Conservation (phyloP, 2,888 invertebrate species). For the Tortrix viridana region DNA sequence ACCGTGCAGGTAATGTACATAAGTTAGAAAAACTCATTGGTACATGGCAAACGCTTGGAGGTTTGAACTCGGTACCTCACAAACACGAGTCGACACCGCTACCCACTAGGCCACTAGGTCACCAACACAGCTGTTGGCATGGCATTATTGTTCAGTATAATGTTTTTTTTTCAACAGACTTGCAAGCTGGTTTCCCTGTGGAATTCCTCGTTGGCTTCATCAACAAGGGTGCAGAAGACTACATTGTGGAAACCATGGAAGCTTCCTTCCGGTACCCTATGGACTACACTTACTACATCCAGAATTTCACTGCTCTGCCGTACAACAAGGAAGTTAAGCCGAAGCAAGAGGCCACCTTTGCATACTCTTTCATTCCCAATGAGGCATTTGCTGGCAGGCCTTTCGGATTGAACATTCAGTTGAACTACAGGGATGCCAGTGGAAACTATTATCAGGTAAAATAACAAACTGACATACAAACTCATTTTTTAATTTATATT, state of each 20-base stretch:
- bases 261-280: constrained; percentile 99
- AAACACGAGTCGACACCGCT: too few relatives aligned
- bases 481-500: too few relatives aligned
- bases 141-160: neutral
- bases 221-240: constrained; percentile 96
- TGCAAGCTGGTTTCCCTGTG: constrained; percentile 95
- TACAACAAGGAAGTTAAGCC: constrained; percentile 95
- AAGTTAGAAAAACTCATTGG: too few relatives aligned
- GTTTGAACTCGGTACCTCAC: too few relatives aligned
- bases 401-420: constrained; percentile 96
- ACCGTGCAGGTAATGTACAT: too few relatives aligned
- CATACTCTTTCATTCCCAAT: constrained; percentile 97
- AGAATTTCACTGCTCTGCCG: constrained; percentile 97
- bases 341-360: constrained; percentile 96
- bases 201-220: constrained; percentile 98
- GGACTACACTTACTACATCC: constrained; percentile 99
- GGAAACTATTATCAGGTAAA: constrained; percentile 86
- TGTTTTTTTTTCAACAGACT: constrained; percentile 81
- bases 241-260: constrained; percentile 95
- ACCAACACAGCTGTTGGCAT: too few relatives aligned
- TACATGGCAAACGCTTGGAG: too few relatives aligned
- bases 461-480: too few relatives aligned
- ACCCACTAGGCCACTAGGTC: too few relatives aligned
- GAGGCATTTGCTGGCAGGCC: constrained; percentile 99
- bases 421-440: constrained; percentile 93